These are phyloP conservation scores for Tapirus terrestris DNA, from an alignment of 2,113 vertebrate species.

Conservation along the genomic window DNA sequence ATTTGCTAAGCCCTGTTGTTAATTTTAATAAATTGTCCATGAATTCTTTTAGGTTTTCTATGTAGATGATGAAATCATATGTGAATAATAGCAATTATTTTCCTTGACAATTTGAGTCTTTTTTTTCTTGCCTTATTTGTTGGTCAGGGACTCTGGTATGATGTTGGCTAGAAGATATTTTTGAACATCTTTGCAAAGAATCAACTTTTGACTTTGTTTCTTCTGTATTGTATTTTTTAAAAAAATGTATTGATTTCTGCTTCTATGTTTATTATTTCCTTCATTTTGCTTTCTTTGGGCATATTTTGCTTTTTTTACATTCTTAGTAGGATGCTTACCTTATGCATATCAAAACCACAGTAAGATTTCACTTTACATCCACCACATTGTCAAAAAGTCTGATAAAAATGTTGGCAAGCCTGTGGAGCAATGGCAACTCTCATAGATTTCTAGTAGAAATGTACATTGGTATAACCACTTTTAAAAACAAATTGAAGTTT, in stretches of 20 bases:
- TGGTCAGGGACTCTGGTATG: neutral
- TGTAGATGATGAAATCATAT: neutral
- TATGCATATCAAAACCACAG: neutral
- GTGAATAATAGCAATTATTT: neutral
- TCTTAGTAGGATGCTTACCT: neutral
- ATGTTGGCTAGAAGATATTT: neutral
- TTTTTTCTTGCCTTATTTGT: neutral
- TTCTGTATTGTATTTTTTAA: neutral
- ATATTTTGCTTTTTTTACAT: constrained; percentile 1
- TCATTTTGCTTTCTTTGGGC: neutral
- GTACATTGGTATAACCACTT: neutral
- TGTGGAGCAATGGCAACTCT: neutral
- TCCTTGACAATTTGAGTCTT: neutral
- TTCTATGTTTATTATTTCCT: neutral
- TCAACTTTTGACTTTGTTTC: neutral
- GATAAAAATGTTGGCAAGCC: neutral
- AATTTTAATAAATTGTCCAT: constrained; percentile 15
- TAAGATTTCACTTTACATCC: neutral
- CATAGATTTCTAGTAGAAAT: neutral
- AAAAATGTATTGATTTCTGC: neutral
- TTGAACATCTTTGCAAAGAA: neutral
- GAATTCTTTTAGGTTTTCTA: neutral
- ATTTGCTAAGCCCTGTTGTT: neutral
- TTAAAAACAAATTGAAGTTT: neutral
- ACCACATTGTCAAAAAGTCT: neutral